A percentile compares a stretch with the other conserved stretches of the same genome.
Conservation (phyloP, 2,113 vertebrate species). For the Sardina pilchardus region DNA sequence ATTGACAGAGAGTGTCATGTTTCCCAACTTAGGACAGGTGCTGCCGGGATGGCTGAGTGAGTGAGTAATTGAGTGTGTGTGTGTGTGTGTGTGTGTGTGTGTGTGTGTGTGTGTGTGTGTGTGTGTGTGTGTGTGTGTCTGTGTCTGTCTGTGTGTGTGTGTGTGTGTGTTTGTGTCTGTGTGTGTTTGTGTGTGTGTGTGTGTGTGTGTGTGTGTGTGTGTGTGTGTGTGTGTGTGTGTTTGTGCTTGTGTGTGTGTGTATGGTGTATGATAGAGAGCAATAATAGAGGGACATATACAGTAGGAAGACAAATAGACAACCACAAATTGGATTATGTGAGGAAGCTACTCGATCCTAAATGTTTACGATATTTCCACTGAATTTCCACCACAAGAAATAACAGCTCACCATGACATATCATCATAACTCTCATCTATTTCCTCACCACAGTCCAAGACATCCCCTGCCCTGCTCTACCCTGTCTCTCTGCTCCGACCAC, state of each 20-base stretch:
- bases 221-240: neutral
- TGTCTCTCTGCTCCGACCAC: neutral
- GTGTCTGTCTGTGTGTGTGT: neutral
- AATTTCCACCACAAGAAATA: neutral
- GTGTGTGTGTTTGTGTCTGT: too few relatives aligned
- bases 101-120: constrained; percentile 8
- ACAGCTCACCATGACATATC: neutral
- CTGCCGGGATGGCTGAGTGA: neutral
- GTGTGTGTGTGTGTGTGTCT: neutral
- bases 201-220: neutral
- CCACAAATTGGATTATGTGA: neutral
- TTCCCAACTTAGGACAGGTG: neutral
- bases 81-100: neutral
- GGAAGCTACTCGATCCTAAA: neutral
- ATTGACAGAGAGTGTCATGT: neutral
- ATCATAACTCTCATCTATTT: neutral
- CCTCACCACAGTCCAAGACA: neutral
- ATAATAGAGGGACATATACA: neutral
- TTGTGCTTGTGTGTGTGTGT: neutral
- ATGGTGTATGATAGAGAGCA: neutral
- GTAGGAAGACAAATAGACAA: neutral
- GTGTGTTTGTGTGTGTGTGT: neutral
- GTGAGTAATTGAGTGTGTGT: neutral
- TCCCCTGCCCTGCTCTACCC: neutral
- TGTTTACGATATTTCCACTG: neutral